Evolutionary conservation across 35 echinoderm and acorn worm species (phyloP), one percentile per base, ranked within the genome.

Genomic region (Ophioderma brevispina): DNA sequence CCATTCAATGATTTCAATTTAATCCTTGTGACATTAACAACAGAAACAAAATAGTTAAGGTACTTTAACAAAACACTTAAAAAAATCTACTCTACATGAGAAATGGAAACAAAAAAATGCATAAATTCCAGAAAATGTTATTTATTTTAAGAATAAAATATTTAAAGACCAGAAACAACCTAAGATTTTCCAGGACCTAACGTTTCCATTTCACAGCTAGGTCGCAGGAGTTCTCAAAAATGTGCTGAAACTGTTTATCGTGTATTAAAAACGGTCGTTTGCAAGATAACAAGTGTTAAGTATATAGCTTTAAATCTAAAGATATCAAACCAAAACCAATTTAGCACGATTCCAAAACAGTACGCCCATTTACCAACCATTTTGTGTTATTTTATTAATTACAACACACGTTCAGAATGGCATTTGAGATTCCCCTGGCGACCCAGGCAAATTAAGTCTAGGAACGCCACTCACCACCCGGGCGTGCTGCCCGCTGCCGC

Each of bases 91-190:
- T 52, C 46, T 52, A 52, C 46, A 35, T 31, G 30, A 77, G 30
- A 77, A 77, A 77, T 77, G 76, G n/a, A 77, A 77, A 77, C 25
- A 77, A 28, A 77, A 31, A 77, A 77, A 77, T 13, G 34, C 13
- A 77, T 13, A 13, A 77, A 30, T 77, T 31, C 6, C 8, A 13
- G 13, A 13, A 34, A 80, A 80, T 80, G 17, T 15, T 35, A 21
- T 34, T 80, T 15, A 34, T 37, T 40, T 80, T 15, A 34, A 37
- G 4, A 70, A 25, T 15, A 70, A 70, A 70, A 70, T 25, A 25
- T 13, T 2, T 15, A 25, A 8, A 80, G 6, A 36, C 38, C 78
- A 80, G 78, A 40, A 80, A 15, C 32, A 37, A 4, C 36, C 32
- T 3, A 35, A 1, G 13, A 34, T 5, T 36, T 80, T 37, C 78